These are phyloP conservation scores for Tokudaia muenninki DNA, from an alignment of 2,797 vertebrate genomes.

Conservation along the genomic window DNA sequence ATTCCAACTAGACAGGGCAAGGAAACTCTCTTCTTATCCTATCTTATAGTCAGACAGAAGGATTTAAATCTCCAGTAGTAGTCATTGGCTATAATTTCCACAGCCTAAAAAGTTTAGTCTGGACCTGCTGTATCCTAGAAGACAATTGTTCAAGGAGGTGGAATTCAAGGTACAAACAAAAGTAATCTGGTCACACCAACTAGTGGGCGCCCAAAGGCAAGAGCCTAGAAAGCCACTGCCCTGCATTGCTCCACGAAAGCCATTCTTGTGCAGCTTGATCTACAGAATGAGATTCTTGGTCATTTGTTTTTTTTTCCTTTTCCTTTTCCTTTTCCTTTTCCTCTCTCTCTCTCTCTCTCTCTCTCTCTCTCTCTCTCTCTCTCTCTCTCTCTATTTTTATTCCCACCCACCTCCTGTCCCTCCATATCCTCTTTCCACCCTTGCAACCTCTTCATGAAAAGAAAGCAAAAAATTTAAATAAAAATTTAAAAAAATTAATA, in stretches of 20 bases:
- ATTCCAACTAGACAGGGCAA: neutral
- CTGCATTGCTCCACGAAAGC: neutral
- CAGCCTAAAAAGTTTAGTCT: neutral
- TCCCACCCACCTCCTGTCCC: neutral
- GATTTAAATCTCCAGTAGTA: neutral
- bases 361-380: neutral
- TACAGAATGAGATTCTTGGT: neutral
- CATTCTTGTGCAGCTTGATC: neutral
- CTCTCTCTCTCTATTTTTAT: too few relatives aligned
- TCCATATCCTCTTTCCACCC: neutral
- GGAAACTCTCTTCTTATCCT: neutral
- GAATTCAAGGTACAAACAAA: neutral
- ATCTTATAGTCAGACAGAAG: neutral
- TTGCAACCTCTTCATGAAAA: neutral
- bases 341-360: accelerated
- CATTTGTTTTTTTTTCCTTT: neutral
- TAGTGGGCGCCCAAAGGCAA: neutral
- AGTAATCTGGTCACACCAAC: neutral
- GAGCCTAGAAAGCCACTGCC: neutral
- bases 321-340: too few relatives aligned
- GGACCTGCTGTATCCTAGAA: neutral
- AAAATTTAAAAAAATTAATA: neutral
- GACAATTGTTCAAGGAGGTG: neutral
- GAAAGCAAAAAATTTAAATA: neutral
- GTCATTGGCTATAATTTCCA: neutral